These are phyloP conservation scores for Paralinhomoeus sp. DNA, from an alignment of 2,888 invertebrate species.

Conservation along the genomic window DNA sequence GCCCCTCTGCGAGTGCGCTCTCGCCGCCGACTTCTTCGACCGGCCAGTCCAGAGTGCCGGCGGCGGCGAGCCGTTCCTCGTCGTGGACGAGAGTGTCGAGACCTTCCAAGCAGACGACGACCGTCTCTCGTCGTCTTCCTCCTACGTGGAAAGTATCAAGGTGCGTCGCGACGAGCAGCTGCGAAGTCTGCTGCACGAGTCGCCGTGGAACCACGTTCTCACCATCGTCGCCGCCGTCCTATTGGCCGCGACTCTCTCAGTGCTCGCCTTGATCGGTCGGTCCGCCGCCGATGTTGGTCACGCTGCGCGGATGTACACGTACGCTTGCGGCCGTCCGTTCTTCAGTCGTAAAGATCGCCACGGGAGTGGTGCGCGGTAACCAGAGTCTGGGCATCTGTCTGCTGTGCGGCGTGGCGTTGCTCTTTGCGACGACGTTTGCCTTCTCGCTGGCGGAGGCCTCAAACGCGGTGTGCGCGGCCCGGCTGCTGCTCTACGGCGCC, in stretches of 20 bases:
- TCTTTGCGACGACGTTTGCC: constrained; percentile 18
- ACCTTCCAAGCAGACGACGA: no score
- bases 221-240: constrained; percentile 13
- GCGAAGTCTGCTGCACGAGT: constrained; percentile 9
- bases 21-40: constrained; percentile 17
- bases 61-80: background rate
- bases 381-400: constrained; percentile 22
- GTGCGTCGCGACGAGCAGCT: no score
- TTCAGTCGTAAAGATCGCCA: constrained; percentile 13
- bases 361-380: constrained; percentile 17
- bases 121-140: no score
- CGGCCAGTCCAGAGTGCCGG: constrained; percentile 3
- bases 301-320: no score
- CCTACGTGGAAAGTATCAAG: no score
- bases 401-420: constrained; percentile 16
- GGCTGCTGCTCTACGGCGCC: constrained; percentile 15
- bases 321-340: no score
- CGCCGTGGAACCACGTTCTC: constrained; percentile 15
- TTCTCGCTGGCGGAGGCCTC: constrained; percentile 17
- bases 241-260: constrained; percentile 9
- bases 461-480: constrained; percentile 7
- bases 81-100: constrained; percentile 8
- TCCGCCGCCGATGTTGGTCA: no score
- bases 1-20: constrained; percentile 21
- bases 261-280: constrained; percentile 13